These are phyloP conservation scores for Magallana nippona DNA, from an alignment of 2,888 invertebrate species.

Conservation along the genomic window DNA sequence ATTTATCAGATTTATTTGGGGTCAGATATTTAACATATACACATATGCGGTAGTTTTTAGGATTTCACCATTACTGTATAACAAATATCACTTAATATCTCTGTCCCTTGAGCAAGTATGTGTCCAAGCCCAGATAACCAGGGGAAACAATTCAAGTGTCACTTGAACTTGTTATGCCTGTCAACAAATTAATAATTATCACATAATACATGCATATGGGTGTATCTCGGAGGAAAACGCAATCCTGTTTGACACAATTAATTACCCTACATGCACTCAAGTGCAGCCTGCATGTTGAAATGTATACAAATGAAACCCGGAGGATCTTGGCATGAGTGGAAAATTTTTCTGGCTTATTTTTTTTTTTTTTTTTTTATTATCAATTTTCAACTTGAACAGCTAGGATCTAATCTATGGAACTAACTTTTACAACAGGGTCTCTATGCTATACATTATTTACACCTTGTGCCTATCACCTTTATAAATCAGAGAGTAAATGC, in stretches of 20 bases:
- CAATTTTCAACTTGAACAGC: too few species aligned
- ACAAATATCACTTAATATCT: neutral
- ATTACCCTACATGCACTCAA: neutral
- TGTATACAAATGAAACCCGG: neutral
- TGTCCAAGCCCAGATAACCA: neutral
- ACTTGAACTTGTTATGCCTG: neutral
- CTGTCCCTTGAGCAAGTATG: too few species aligned
- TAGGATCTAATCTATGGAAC: too few species aligned
- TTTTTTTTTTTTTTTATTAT: neutral
- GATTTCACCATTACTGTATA: neutral
- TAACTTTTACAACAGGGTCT: too few species aligned
- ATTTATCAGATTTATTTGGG: neutral
- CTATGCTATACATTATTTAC: too few species aligned
- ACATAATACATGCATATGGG: neutral
- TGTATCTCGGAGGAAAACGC: neutral
- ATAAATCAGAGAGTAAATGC: too few species aligned
- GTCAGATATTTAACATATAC: too few species aligned
- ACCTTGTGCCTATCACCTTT: too few species aligned
- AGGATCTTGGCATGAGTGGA: neutral
- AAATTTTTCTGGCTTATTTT: neutral
- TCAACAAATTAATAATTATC: neutral
- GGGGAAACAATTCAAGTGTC: slow-evolving; percentile 19
- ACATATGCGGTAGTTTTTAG: too few species aligned
- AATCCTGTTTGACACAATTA: neutral
- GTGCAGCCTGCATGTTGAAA: neutral